These are phyloP conservation scores for Cebidichthys violaceus DNA, from an alignment of 2,113 vertebrate species.

Conservation along the genomic window DNA sequence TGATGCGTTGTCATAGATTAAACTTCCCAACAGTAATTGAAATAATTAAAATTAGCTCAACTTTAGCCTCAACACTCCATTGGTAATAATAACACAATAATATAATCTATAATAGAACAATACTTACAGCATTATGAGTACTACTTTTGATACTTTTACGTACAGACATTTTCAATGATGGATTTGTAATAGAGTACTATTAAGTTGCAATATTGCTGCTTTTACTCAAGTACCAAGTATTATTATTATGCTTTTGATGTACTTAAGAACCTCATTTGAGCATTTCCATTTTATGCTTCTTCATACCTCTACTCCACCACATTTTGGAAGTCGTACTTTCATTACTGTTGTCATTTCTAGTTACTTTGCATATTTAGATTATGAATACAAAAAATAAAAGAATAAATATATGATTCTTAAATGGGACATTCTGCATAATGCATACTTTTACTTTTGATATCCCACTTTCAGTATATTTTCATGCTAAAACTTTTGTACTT, in stretches of 20 bases:
- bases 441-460: not conserved
- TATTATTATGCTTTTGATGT: not conserved
- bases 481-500: not conserved
- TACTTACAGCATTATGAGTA: not conserved
- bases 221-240: not conserved
- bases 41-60: not conserved
- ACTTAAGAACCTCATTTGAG: not conserved
- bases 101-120: not conserved
- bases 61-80: not conserved
- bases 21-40: not conserved
- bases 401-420: not conserved
- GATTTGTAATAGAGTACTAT: not conserved
- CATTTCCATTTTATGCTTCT: not conserved
- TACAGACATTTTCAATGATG: not conserved
- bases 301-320: not conserved
- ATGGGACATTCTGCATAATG: not conserved
- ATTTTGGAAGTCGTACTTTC: not conserved
- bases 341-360: not conserved
- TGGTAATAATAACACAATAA: not conserved
- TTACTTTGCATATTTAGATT: not conserved
- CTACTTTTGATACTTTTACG: not conserved
- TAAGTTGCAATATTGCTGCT: not conserved
- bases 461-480: not conserved
- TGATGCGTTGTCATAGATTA: not conserved
- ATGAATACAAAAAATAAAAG: not conserved